A percentile compares a stretch with the other conserved stretches of the same genome.
These are phyloP conservation scores for Porites rus DNA, from an alignment of 92 coral and sea anemone species.

Conservation along the genomic window DNA sequence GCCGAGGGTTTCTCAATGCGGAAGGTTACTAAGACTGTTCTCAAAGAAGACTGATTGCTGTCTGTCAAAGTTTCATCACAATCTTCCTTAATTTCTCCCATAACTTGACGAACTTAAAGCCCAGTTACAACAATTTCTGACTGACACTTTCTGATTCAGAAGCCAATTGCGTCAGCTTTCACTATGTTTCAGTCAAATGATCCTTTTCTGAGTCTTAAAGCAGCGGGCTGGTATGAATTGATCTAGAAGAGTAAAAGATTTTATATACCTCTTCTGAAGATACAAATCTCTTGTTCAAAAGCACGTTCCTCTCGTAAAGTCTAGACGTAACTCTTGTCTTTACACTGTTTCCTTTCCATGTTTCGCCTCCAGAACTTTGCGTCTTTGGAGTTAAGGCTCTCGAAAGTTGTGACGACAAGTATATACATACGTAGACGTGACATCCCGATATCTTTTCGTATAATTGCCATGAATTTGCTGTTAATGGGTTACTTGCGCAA, in stretches of 20 bases:
- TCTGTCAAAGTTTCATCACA: background rate
- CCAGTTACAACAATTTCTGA: too few species aligned
- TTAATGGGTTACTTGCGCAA: conserved; percentile 17
- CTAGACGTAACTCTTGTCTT: background rate
- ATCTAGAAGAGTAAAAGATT: too few species aligned
- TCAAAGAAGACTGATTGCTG: conserved; percentile 35
- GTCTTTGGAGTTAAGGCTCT: background rate
- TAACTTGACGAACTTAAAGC: background rate
- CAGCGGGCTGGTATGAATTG: too few species aligned
- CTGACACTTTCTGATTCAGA: too few species aligned
- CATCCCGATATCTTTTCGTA: background rate
- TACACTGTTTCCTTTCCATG: too few species aligned
- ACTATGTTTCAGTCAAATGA: too few species aligned
- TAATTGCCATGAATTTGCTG: conserved; percentile 16
- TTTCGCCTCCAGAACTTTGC: background rate
- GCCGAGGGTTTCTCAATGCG: conserved; percentile 54
- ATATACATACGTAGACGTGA: background rate
- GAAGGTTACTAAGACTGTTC: conserved; percentile 64
- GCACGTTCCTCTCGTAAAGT: background rate
- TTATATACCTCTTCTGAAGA: too few species aligned
- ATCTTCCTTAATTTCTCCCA: background rate
- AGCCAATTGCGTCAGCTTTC: too few species aligned
- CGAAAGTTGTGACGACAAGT: background rate
- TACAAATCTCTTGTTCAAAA: too few species aligned
- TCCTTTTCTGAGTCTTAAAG: too few species aligned